Base-by-base conservation (phyloP, 2,797 vertebrate genomes). In the Sebastes nivosus region DNA sequence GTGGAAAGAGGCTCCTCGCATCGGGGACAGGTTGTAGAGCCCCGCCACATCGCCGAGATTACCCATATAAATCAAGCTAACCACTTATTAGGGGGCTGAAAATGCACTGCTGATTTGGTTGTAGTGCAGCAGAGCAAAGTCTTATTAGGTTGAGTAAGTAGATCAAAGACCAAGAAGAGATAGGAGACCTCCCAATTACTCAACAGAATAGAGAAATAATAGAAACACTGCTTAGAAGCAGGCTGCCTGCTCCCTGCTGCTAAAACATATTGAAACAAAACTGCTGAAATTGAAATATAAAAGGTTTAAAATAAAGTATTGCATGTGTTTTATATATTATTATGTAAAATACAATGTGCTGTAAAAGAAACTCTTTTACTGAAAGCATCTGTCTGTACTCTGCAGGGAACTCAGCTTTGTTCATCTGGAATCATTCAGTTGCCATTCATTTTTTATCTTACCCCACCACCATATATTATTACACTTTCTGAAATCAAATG, bases 401-500 rank as follows among this genome's bases (percentile, higher is more conserved):
- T 87, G 83, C 59, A 38, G 92, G 81, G 87, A 93, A 86, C 92
- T 94, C 87, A 82, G 87, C 90, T 90, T 89, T 87, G 88, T 94
- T 94, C 93, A 90, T 92, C 86, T 90, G 83, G 92, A 93, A 92
- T 92, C 94, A 89, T 92, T 92, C 89, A 80, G 89, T 90, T 85
- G 82, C 94, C 94, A 93, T 95, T 95, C 92, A 91, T 96, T 94
- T 95, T 94, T 95, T 93, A 94, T 94, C 91, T 84, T 88, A 93
- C 79, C 88, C 87, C 91, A 89, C 90, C 94, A 94, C 93, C 95
- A 96, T 95, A 95, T 96, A 96, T 96, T 96, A 96, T 96, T 95
- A 95, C 92, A 91, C 93, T 95, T 96, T 96, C 95, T 94, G 91
- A 96, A 96, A 96, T 96, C 94, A 95, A 96, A 96, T 96, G 95